Percentiles rank a stretch among this genome's conserved stretches.
Conservation (phyloP, 2,888 invertebrate species). For the Ephialtes manifestator region DNA sequence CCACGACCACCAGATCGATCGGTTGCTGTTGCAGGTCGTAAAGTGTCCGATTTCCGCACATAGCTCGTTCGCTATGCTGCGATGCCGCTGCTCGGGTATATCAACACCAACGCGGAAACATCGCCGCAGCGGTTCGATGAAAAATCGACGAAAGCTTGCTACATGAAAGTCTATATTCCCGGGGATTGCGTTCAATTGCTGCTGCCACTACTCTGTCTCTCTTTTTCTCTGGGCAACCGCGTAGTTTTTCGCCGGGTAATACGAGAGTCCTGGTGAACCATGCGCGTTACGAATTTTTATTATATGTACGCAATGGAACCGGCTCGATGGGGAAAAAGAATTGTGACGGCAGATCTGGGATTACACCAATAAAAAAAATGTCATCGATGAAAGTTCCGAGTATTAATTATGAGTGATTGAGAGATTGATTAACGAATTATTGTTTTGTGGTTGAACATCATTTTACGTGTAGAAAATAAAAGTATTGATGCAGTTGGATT, state of each 20-base stretch:
- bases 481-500: too few relatives aligned
- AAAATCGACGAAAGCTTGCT: conserved; percentile 30
- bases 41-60: conserved; percentile 53
- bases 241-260: conserved; percentile 49
- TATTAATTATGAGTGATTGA: too few relatives aligned
- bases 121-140: conserved; percentile 19
- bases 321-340: not conserved
- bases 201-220: not conserved
- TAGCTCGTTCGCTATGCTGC: conserved; percentile 17
- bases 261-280: conserved; percentile 63
- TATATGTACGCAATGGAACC: not conserved
- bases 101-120: conserved; percentile 16
- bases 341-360: not conserved
- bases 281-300: not conserved
- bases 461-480: too few relatives aligned
- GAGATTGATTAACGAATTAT: too few relatives aligned
- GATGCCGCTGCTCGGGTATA: conserved; percentile 3
- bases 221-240: not conserved
- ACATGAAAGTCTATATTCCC: conserved; percentile 22
- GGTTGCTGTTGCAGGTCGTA: conserved; percentile 42
- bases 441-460: too few relatives aligned
- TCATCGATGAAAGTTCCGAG: not conserved
- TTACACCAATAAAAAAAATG: not conserved
- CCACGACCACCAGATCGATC: conserved; percentile 32
- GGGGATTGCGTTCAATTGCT: conserved; percentile 35